phyloP scores from a whole-genome alignment of 1,140 invertebrate genomes.

The Sitophilus oryzae region DNA sequence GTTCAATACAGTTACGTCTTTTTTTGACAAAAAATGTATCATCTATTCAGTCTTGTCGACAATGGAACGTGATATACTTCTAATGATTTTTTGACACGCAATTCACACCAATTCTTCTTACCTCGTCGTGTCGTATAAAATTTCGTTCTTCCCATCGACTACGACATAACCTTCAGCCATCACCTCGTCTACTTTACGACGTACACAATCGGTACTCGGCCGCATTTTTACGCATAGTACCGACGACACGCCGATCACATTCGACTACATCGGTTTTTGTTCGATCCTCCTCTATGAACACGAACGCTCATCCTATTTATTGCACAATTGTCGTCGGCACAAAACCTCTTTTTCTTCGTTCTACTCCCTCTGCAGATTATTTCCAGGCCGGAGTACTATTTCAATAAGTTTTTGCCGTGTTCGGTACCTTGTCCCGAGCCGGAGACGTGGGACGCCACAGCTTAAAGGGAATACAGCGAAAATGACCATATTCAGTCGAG shows the following conservation, averaged over 20 bases:
- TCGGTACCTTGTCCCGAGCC: neutral
- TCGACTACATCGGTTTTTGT: slow-evolving; percentile 20
- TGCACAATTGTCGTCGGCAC: slow-evolving; percentile 17
- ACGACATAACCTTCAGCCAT: too few species aligned
- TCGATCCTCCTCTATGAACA: slow-evolving; percentile 24
- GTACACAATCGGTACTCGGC: slow-evolving; percentile 9
- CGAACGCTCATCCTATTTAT: slow-evolving; percentile 23
- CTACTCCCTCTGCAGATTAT: slow-evolving; percentile 9
- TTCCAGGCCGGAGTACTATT: slow-evolving; percentile 18
- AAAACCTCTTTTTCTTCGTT: slow-evolving; percentile 11
- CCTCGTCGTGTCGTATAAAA: too few species aligned
- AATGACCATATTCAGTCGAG: too few species aligned
- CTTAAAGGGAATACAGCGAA: neutral
- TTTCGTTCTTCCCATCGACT: too few species aligned
- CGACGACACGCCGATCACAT: slow-evolving; percentile 16
- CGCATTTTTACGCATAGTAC: slow-evolving; percentile 13
- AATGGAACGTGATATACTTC: too few species aligned
- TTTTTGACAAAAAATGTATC: too few species aligned
- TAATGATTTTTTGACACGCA: too few species aligned
- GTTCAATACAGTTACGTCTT: too few species aligned
- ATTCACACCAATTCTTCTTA: too few species aligned
- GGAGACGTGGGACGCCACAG: neutral
- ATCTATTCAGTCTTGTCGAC: too few species aligned
- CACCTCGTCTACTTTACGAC: slow-evolving; percentile 16
- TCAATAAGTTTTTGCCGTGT: slow-evolving; percentile 20